phyloP scores from a whole-genome alignment of 2,113 vertebrate species.

The Antechinus stuartii region DNA sequence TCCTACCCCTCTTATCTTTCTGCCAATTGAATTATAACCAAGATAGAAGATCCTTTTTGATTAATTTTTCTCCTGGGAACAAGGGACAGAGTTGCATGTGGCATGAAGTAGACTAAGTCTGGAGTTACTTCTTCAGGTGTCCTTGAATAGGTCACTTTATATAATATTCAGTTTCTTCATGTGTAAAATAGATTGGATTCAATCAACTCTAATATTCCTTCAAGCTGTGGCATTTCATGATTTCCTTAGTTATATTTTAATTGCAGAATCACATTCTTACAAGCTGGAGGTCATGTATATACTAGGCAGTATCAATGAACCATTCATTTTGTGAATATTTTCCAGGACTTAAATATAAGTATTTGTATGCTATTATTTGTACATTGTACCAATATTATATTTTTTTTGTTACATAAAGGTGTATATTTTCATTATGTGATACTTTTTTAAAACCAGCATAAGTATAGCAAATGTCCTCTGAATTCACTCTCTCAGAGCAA shows the following conservation, averaged over 20 bases:
- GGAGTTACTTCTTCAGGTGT: background rate
- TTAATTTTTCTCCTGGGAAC: background rate
- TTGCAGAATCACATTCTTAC: background rate
- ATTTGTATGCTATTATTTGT: background rate
- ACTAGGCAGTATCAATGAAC: background rate
- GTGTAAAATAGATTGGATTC: background rate
- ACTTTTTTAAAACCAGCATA: background rate
- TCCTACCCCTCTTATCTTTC: background rate
- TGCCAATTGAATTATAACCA: background rate
- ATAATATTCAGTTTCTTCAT: background rate
- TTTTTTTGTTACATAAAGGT: background rate
- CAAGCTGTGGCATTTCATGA: background rate
- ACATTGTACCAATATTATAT: background rate
- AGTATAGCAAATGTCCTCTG: background rate
- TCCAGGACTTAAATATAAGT: background rate
- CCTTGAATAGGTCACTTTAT: background rate
- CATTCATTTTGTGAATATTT: background rate
- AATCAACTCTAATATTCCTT: background rate
- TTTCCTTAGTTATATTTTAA: conserved; percentile 3
- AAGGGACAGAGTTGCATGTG: background rate
- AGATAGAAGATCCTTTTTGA: background rate
- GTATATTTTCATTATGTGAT: background rate
- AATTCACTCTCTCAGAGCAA: background rate
- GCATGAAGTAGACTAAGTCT: background rate
- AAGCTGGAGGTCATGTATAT: background rate